Evolutionary conservation across 1,140 invertebrate species (phyloP).

Genomic region (Bombus terrestris): DNA sequence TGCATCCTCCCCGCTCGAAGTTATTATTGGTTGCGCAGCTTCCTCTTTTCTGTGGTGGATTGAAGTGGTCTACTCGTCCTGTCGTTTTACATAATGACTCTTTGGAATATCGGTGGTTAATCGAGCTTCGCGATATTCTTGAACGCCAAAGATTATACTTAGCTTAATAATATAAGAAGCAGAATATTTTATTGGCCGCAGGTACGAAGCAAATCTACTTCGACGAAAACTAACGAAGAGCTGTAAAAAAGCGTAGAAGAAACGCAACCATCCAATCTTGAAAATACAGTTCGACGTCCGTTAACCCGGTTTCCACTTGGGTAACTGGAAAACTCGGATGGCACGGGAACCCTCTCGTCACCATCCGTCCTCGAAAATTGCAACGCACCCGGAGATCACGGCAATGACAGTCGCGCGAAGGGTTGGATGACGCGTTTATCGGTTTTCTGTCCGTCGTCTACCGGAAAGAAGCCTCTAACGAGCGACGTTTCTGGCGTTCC

Average conservation of each 20-base stretch:
- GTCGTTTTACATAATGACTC: not conserved
- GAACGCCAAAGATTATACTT: too few species aligned
- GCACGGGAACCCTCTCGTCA: not conserved
- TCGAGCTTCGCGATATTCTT: not conserved
- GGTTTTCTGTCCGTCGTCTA: constrained; percentile 14
- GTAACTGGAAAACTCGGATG: not conserved
- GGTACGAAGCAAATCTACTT: too few species aligned
- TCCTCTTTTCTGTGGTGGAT: not conserved
- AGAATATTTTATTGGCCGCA: not conserved
- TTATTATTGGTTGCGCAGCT: not conserved
- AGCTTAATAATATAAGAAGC: too few species aligned
- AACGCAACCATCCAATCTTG: not conserved
- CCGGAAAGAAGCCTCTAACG: not conserved
- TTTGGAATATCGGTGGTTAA: not conserved
- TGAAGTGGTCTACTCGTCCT: not conserved
- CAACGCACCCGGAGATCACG: not conserved
- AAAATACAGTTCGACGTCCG: not conserved
- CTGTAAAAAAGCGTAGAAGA: not conserved
- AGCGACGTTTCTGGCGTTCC: not conserved
- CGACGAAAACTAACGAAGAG: not conserved
- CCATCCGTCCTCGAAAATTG: constrained; percentile 1
- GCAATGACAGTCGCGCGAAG: constrained; percentile 1
- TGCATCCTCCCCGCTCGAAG: not conserved
- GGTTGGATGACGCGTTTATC: constrained; percentile 4
- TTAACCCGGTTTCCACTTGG: not conserved